These are phyloP conservation scores for Laticauda laticaudata DNA, from an alignment of 2,113 vertebrate genomes.

Conservation along the genomic window DNA sequence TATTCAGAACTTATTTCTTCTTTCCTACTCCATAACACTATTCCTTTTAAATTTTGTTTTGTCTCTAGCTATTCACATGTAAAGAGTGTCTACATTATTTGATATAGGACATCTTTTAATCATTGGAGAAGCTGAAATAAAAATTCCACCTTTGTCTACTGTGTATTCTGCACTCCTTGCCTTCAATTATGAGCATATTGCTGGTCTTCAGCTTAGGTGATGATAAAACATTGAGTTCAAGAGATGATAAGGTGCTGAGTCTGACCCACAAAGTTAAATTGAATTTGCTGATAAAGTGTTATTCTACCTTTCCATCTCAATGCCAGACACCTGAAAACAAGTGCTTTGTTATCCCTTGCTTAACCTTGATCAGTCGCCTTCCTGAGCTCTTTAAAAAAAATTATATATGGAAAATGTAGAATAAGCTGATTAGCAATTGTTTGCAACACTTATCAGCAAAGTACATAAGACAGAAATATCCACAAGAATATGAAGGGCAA, in stretches of 20 bases:
- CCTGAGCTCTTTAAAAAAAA: constrained; percentile 67
- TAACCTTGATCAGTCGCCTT: constrained; percentile 62
- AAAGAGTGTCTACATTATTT: not conserved
- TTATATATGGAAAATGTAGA: constrained; percentile 61
- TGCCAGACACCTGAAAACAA: constrained; percentile 63
- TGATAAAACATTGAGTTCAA: constrained; percentile 59
- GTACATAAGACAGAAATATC: constrained; percentile 44
- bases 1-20: constrained; percentile 25
- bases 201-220: constrained; percentile 42
- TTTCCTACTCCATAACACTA: not conserved
- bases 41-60: constrained; percentile 11
- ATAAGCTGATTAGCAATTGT: constrained; percentile 66
- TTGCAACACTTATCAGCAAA: constrained; percentile 60
- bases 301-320: constrained; percentile 58
- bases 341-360: constrained; percentile 48
- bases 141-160: constrained; percentile 27
- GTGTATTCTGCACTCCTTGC: constrained; percentile 35
- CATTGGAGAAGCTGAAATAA: constrained; percentile 10
- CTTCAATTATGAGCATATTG: constrained; percentile 46
- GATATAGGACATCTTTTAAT: constrained; percentile 39
- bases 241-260: constrained; percentile 54
- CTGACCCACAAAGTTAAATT: constrained; percentile 66
- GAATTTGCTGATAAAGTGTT: constrained; percentile 64
- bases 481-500: constrained; percentile 38
- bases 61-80: constrained; percentile 28